Evolutionary conservation across 2,113 vertebrate species (phyloP).

Genomic region (Crotalus horridus): DNA sequence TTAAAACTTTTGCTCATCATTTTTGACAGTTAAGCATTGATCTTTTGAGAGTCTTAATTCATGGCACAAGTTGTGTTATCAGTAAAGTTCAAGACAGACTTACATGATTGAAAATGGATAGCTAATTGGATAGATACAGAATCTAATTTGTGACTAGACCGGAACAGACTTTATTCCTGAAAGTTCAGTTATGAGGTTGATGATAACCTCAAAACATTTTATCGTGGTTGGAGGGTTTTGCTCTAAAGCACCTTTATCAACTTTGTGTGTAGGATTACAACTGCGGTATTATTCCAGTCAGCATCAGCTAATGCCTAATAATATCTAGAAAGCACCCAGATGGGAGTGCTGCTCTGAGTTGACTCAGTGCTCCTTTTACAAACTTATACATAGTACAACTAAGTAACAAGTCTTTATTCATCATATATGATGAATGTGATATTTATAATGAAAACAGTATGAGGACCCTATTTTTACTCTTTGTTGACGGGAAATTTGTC

Average conservation of each 20-base stretch:
- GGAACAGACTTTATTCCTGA: not conserved
- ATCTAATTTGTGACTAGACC: not conserved
- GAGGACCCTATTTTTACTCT: not conserved
- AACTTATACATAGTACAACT: not conserved
- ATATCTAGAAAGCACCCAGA: not conserved
- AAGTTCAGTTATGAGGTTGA: not conserved
- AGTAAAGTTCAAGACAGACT: not conserved
- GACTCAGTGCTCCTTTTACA: not conserved
- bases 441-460: not conserved
- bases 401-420: not conserved
- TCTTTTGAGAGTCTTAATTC: not conserved
- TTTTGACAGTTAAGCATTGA: not conserved
- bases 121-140: not conserved
- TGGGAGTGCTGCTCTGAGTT: not conserved
- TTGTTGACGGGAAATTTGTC: not conserved
- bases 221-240: not conserved
- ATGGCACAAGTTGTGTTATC: not conserved
- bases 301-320: not conserved
- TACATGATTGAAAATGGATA: not conserved
- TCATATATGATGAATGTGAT: not conserved
- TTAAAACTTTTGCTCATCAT: not conserved
- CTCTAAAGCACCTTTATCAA: not conserved
- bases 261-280: not conserved
- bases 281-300: not conserved
- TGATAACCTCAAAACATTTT: not conserved